Evolutionary conservation across 2,888 invertebrate species (phyloP), one percentile per base, ranked within the genome.

Genomic region (Ditylenchus weischeri): DNA sequence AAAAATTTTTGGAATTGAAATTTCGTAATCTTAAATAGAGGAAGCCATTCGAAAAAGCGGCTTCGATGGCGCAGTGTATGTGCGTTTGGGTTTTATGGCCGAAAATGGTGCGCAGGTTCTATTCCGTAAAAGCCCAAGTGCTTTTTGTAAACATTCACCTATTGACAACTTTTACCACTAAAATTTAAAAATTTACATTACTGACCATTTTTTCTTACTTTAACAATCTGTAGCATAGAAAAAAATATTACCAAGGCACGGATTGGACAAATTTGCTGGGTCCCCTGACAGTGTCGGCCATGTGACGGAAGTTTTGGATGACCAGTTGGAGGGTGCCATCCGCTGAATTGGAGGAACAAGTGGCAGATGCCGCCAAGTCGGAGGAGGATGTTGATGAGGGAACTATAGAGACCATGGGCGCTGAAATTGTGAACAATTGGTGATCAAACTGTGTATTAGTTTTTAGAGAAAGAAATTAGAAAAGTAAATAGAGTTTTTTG

Each of bases 191-290:
- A 43, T 57, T 43, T 49, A 47, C 1, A 29, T 2, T 29, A 29
- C 2, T 29, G 29, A 29, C 2, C 5, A 5, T 2, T 29, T 29
- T 29, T 5, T 29, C 5, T 29, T 5, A 29, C 5, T 29, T 8
- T 43, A 10, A 13, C 43, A 43, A 13, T 43, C 15, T 43, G 11
- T 8, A 43, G 8, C 3, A 10, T 43, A 8, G 43, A 43, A 13
- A 35, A 35, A 54, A 3, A 38, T 73, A 84, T 78, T 77, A 86
- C 96, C 96, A 98, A 71, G 96, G 96, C 78, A 98, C 87, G 86
- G 94, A 94, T 68, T 95, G 88, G 13, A 96, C 93, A 84, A 90
- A 92, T 81, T 92, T 93, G 13, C 93, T 90, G 47, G 91, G 90
- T 43, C 95, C 95, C 50, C 95, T 87, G 88, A 88, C 84, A 19